phyloP scores from a whole-genome alignment of 2,797 vertebrate species.

The Basileuterus tristriatus region DNA sequence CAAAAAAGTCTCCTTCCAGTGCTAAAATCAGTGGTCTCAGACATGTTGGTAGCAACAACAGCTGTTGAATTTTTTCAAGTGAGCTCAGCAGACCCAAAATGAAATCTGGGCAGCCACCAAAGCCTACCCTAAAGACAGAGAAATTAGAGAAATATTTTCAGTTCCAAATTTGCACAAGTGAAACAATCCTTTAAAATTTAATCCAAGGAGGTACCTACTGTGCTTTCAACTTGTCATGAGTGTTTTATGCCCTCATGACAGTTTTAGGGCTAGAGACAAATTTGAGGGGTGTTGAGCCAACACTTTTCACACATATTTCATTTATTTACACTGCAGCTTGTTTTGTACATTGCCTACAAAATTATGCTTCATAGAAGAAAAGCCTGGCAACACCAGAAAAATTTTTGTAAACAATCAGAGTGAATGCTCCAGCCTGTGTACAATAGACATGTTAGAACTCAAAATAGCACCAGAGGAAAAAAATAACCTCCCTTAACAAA shows the following conservation, averaged over 20 bases:
- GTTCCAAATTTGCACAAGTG: background rate
- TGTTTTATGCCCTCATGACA: background rate
- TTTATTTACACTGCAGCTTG: constrained; percentile 42
- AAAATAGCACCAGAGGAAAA: constrained; percentile 34
- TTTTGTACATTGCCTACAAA: constrained; percentile 22
- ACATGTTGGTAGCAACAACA: background rate
- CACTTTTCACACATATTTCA: background rate
- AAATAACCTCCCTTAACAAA: background rate
- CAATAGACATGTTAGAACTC: constrained; percentile 37
- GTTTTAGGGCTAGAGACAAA: background rate
- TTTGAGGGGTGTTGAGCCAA: background rate
- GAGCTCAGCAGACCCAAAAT: background rate
- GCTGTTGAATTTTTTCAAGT: background rate
- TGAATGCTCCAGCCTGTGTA: background rate
- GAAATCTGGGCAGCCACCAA: background rate
- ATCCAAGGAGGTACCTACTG: background rate
- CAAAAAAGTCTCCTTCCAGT: background rate
- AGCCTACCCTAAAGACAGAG: background rate
- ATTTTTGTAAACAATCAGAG: constrained; percentile 44
- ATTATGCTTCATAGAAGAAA: constrained; percentile 14
- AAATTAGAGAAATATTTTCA: background rate
- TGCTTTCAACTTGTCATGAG: background rate
- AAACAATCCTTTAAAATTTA: background rate
- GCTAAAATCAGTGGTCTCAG: background rate
- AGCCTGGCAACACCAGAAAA: constrained; percentile 1